Evolutionary conservation across 2,888 invertebrate species (phyloP), one percentile per base, ranked within the genome.

Genomic region (Corythucha ciliata): DNA sequence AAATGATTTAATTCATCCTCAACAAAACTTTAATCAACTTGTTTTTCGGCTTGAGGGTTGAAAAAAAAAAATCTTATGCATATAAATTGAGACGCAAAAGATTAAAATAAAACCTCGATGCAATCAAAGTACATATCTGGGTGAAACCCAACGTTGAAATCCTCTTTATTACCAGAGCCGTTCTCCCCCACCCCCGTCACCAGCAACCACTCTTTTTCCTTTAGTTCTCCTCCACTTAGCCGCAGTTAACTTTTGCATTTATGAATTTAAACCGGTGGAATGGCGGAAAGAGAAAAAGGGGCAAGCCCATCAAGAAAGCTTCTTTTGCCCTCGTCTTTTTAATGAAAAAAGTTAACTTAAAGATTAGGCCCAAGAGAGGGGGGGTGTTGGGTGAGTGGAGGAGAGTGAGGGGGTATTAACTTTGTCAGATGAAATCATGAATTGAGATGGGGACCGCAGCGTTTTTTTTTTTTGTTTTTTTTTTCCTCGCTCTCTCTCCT

Each of bases 401-500:
- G n/a, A n/a, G n/a, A n/a, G n/a, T n/a, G n/a, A 32, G 18, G 7
- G 36, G 41, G 32, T 39, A 49, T 41, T 29, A 49, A 49, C 41
- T 41, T 41, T 24, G 6, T 21, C 41, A 21, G 41, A 48, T 48
- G 49, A 49, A 49, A 49, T 49, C 49, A 49, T 49, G 49, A 49
- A 49, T 41, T 49, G 49, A 22, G 33, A 41, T 49, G n/a, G 16
- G 21, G 40, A 20, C 40, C 40, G 40, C 40, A 39, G 22, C 21
- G 18, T 14, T 20, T 20, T 18, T 18, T 6, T 18, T 39, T 5
- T n/a, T 24, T 14, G 16, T 7, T 10, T 36, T n/a, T n/a, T 36
- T 16, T 14, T 39, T 18, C 21, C 6, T 7, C 40, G 21, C 20
- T n/a, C 22, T 39, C 22, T 39, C 22, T 29, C n/a, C n/a, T n/a